A percentile compares a stretch with the other conserved stretches of the same genome.
Conservation (phyloP, 2,888 invertebrate species). For the Orthonevra nobilis region DNA sequence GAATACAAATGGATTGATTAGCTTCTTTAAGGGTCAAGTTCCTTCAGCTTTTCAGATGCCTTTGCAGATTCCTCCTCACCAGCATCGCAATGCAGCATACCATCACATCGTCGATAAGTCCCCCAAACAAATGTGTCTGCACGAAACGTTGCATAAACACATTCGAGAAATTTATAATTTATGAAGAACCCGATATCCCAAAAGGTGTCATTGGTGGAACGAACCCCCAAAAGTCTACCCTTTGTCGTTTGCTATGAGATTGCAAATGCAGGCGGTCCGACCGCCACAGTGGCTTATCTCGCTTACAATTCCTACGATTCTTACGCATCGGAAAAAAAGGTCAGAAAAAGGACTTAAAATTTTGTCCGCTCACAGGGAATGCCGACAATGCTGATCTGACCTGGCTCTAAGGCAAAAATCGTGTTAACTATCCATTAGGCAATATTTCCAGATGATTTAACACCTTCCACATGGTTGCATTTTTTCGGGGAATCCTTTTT, state of each 20-base stretch:
- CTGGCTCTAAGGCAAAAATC: slow-evolving; percentile 74
- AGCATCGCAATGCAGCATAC: too few relatives aligned
- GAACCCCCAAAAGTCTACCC: not conserved
- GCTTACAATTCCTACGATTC: slow-evolving; percentile 39
- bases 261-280: slow-evolving; percentile 33
- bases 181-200: slow-evolving; percentile 52
- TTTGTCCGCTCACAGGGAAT: slow-evolving; percentile 35
- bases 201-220: slow-evolving; percentile 28
- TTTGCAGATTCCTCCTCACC: too few relatives aligned
- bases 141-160: slow-evolving; percentile 14
- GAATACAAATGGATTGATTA: slow-evolving; percentile 63
- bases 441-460: slow-evolving; percentile 75
- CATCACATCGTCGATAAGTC: slow-evolving; percentile 32
- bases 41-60: not conserved
- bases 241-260: slow-evolving; percentile 23
- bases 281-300: slow-evolving; percentile 48
- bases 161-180: slow-evolving; percentile 47
- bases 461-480: slow-evolving; percentile 70
- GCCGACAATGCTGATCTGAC: slow-evolving; percentile 60
- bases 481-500: slow-evolving; percentile 67
- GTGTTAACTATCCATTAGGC: slow-evolving; percentile 76
- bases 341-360: slow-evolving; percentile 50
- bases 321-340: slow-evolving; percentile 39
- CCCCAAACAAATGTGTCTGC: slow-evolving; percentile 36
- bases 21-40: slow-evolving; percentile 46